phyloP scores from a whole-genome alignment of 2,797 vertebrate genomes.

The Ptychobarbus kaznakovi region DNA sequence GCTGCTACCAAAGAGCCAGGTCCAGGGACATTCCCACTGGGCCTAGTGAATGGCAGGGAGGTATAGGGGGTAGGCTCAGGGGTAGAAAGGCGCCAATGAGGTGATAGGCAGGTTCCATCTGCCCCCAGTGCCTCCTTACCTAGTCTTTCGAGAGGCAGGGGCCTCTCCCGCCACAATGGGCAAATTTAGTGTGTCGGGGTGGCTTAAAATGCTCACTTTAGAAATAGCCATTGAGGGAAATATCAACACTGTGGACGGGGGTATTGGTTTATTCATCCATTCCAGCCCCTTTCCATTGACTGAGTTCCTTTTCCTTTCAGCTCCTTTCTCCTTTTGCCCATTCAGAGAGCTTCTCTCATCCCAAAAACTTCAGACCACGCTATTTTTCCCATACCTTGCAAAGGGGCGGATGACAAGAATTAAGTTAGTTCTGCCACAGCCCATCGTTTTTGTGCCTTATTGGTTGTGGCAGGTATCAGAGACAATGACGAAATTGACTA shows the following conservation, averaged over 20 bases:
- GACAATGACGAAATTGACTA: slow-evolving; percentile 74
- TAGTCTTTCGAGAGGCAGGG: slow-evolving; percentile 87
- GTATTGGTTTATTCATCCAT: slow-evolving; percentile 80
- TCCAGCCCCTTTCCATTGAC: slow-evolving; percentile 82
- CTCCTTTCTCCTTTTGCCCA: slow-evolving; percentile 77
- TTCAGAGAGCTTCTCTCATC: slow-evolving; percentile 82
- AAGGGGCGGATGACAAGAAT: slow-evolving; percentile 87
- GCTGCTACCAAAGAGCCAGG: slow-evolving; percentile 83
- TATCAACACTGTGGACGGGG: slow-evolving; percentile 79
- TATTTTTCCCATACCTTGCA: slow-evolving; percentile 88
- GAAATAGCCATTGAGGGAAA: slow-evolving; percentile 83
- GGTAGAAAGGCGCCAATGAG: slow-evolving; percentile 88
- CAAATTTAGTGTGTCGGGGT: slow-evolving; percentile 83
- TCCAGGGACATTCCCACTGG: slow-evolving; percentile 90
- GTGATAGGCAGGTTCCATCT: slow-evolving; percentile 95
- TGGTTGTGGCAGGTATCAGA: slow-evolving; percentile 79
- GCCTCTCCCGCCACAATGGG: slow-evolving; percentile 85
- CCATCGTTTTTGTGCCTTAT: slow-evolving; percentile 79
- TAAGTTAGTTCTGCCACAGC: slow-evolving; percentile 86
- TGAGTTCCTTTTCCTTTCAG: slow-evolving; percentile 78
- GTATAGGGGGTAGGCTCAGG: slow-evolving; percentile 75
- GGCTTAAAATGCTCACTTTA: slow-evolving; percentile 86
- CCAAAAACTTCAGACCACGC: slow-evolving; percentile 76
- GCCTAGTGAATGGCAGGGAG: slow-evolving; percentile 86
- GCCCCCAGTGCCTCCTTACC: slow-evolving; percentile 91